Percentiles rank a stretch among this genome's conserved stretches.
Evolutionary conservation across 2,797 vertebrate genomes (phyloP).

Genomic region (Phalloptychus januarius): DNA sequence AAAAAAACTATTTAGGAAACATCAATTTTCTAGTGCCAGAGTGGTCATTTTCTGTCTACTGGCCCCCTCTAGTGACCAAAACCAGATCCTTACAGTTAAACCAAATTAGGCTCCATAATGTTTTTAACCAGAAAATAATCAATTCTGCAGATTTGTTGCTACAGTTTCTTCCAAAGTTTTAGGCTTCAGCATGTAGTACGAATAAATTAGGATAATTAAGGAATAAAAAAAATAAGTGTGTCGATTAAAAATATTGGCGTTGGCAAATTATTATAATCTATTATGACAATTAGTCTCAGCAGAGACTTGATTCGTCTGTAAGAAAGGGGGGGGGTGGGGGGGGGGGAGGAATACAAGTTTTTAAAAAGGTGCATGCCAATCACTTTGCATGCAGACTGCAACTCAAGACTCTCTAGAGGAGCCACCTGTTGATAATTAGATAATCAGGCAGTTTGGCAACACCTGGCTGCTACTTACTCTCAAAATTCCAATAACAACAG

Average conservation of each 20-base stretch:
- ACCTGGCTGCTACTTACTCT: not conserved
- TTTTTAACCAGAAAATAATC: not conserved
- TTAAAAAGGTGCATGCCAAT: not conserved
- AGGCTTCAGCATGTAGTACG: not conserved
- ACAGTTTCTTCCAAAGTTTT: not conserved
- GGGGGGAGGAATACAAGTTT: not conserved
- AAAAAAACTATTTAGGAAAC: not conserved
- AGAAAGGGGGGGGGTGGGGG: not conserved
- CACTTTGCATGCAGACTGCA: not conserved
- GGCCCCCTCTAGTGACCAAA: conserved; percentile 12
- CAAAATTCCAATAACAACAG: no score
- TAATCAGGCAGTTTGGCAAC: not conserved
- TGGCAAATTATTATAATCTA: not conserved
- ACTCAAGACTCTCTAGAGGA: not conserved
- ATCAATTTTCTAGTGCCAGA: not conserved
- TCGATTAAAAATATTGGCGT: not conserved
- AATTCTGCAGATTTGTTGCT: not conserved
- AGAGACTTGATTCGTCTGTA: not conserved
- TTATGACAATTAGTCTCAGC: not conserved
- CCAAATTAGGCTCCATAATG: not conserved
- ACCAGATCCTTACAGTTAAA: not conserved
- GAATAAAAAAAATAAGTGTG: not conserved
- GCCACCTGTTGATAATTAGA: not conserved
- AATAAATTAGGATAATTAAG: not conserved
- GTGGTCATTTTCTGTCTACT: not conserved